Evolutionary conservation across 2,888 invertebrate species (phyloP).

Genomic region (Aleiodes testaceus): DNA sequence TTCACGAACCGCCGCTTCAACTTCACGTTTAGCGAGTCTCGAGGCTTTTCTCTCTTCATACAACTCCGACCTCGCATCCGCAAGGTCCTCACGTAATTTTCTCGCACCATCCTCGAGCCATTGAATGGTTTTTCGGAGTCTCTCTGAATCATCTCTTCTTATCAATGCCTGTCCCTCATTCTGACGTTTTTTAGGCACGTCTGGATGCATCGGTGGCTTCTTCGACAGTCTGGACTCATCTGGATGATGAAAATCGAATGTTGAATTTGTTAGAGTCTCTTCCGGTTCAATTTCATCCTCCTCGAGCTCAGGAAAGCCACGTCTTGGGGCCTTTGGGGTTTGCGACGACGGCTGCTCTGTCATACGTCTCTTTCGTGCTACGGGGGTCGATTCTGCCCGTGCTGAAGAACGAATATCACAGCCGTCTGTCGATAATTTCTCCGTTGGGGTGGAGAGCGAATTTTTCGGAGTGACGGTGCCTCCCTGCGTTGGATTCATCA

Average conservation of each 20-base stretch:
- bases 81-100: slow-evolving; percentile 63
- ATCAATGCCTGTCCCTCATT: slow-evolving; percentile 31
- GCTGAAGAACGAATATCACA: slow-evolving; percentile 44
- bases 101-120: slow-evolving; percentile 64
- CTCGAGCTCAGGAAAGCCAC: background rate
- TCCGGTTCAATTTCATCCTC: background rate
- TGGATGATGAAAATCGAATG: slow-evolving; percentile 22
- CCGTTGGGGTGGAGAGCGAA: slow-evolving; percentile 40
- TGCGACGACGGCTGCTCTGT: slow-evolving; percentile 55
- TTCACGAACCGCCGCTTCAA: slow-evolving; percentile 59
- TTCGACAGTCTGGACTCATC: slow-evolving; percentile 35
- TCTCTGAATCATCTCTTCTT: slow-evolving; percentile 54
- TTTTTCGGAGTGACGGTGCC: slow-evolving; percentile 63
- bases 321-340: slow-evolving; percentile 43
- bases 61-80: slow-evolving; percentile 59
- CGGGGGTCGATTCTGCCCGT: slow-evolving; percentile 58
- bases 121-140: slow-evolving; percentile 63
- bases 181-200: slow-evolving; percentile 39
- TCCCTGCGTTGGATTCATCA: slow-evolving; percentile 62
- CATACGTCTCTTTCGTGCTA: slow-evolving; percentile 61
- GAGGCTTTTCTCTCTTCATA: slow-evolving; percentile 63
- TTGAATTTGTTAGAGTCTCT: background rate
- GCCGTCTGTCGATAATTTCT: slow-evolving; percentile 40
- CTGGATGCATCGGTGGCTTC: slow-evolving; percentile 48
- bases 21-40: slow-evolving; percentile 58